Evolutionary conservation across 2,113 vertebrate species (phyloP).

Genomic region (Puntigrus tetrazona): DNA sequence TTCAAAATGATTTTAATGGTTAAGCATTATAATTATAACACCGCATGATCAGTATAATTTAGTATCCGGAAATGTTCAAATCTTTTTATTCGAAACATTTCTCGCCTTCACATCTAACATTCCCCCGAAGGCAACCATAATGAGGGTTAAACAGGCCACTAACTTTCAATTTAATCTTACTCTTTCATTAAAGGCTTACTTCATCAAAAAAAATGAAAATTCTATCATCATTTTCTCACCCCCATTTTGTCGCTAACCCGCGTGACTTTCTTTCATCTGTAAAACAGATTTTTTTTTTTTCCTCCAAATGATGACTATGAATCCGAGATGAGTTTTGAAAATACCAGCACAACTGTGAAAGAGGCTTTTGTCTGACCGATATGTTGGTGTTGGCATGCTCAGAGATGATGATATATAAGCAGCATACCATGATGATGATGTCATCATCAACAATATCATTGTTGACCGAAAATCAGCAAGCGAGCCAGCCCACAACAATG

Average conservation of each 20-base stretch:
- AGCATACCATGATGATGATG: neutral
- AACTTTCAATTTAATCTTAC: neutral
- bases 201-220: neutral
- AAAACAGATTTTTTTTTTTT: neutral
- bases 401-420: neutral
- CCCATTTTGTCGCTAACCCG: neutral
- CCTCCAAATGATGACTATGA: neutral
- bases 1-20: neutral
- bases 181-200: neutral
- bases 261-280: neutral
- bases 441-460: too few relatives aligned
- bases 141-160: neutral
- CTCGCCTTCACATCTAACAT: neutral
- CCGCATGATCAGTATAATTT: neutral
- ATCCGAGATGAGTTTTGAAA: neutral
- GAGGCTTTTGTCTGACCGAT: neutral
- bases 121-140: neutral
- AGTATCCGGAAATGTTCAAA: neutral
- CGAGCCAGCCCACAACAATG: neutral
- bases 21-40: neutral
- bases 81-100: neutral
- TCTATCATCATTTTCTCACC: neutral
- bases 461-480: neutral
- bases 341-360: conserved; percentile 1
- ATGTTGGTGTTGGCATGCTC: neutral